A percentile compares a stretch with the other conserved stretches of the same genome.
Conservation (phyloP, 1,140 invertebrate species). For the Lerema accius region DNA sequence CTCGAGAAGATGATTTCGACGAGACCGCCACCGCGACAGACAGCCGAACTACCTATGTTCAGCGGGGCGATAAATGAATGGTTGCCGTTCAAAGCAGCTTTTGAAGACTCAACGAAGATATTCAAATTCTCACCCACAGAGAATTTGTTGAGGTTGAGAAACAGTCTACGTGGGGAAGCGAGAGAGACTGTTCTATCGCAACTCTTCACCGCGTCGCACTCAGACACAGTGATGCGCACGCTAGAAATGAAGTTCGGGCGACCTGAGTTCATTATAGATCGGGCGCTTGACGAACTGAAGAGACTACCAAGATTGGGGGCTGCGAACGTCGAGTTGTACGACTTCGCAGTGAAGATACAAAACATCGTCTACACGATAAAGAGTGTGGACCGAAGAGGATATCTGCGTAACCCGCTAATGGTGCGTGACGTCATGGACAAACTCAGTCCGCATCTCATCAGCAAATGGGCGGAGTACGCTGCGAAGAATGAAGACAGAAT, state of each 20-base stretch:
- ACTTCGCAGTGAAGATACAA: conserved; percentile 15
- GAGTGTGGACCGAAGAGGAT: conserved; percentile 7
- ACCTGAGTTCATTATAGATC: conserved; percentile 11
- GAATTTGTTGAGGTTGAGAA: conserved; percentile 17
- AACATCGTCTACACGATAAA: conserved; percentile 15
- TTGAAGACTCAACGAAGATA: conserved; percentile 20
- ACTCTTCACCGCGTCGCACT: neutral
- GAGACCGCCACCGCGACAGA: conserved; percentile 1
- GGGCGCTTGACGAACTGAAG: conserved; percentile 6
- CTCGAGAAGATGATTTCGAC: conserved; percentile 21
- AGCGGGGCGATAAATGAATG: conserved; percentile 22
- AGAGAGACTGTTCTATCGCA: neutral
- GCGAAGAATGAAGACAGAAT: neutral
- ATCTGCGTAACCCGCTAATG: conserved; percentile 1
- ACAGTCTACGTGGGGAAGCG: conserved; percentile 17
- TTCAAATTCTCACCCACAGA: conserved; percentile 9
- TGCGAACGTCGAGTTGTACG: neutral
- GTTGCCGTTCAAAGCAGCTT: conserved; percentile 30
- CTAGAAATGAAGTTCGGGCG: conserved; percentile 10
- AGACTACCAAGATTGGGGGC: neutral
- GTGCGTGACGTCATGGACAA: neutral
- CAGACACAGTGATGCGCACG: neutral
- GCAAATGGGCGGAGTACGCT: conserved; percentile 9
- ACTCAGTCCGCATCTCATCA: conserved; percentile 5
- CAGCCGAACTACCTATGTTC: conserved; percentile 26